Evolutionary conservation across 2,797 vertebrate species (phyloP).

Genomic region (Streptopelia turtur): DNA sequence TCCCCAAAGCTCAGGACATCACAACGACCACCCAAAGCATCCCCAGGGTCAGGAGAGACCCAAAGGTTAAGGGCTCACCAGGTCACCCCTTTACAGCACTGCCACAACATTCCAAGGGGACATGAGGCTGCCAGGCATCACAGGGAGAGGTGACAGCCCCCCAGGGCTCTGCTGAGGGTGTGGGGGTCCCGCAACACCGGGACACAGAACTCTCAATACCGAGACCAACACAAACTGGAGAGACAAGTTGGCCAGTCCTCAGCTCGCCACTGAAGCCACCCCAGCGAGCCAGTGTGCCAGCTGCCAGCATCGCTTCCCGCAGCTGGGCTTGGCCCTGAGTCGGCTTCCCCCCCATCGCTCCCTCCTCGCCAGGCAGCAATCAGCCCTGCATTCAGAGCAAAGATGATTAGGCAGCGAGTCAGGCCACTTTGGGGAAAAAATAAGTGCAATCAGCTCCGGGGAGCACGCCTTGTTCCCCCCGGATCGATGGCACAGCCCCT

Average conservation of each 20-base stretch:
- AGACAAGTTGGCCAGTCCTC: background rate
- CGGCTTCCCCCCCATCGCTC: background rate
- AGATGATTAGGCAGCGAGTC: slow-evolving; percentile 64
- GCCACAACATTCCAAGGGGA: background rate
- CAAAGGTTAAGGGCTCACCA: background rate
- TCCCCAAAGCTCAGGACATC: background rate
- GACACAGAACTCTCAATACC: background rate
- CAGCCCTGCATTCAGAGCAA: slow-evolving; percentile 61
- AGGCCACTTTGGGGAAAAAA: slow-evolving; percentile 22
- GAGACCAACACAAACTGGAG: background rate
- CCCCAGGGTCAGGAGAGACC: background rate
- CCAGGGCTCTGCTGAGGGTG: background rate
- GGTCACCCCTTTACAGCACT: background rate
- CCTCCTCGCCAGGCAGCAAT: slow-evolving; percentile 52
- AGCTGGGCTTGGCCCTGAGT: slow-evolving; percentile 58
- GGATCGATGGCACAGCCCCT: background rate
- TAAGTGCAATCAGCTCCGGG: slow-evolving; percentile 32
- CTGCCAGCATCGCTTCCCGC: background rate
- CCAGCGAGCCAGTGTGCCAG: background rate
- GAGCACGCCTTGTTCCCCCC: background rate
- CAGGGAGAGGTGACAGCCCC: background rate
- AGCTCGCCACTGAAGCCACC: background rate
- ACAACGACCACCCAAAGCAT: background rate
- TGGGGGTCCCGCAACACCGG: fast-evolving
- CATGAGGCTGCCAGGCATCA: background rate